Evolutionary conservation across 2,113 vertebrate species (phyloP).

Genomic region (Coryphaenoides rupestris): DNA sequence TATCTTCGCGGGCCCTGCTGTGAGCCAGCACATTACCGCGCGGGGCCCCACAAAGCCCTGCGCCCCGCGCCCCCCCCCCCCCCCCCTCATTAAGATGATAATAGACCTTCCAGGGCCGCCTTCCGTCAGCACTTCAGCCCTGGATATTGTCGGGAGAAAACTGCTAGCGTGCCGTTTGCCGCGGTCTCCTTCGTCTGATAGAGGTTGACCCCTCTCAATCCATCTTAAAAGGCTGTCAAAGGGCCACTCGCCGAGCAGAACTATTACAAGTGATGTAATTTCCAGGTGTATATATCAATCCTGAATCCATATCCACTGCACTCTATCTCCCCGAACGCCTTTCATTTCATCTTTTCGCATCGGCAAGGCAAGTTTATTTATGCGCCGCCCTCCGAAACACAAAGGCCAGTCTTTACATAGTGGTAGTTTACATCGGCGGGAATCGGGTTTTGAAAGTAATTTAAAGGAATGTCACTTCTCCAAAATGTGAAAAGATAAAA

Average conservation of each 20-base stretch:
- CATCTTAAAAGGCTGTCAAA: constrained; percentile 37
- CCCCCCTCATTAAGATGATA: constrained; percentile 50
- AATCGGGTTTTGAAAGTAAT: no score
- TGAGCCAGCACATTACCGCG: constrained; percentile 36
- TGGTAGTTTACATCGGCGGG: no score
- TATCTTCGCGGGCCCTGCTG: constrained; percentile 39
- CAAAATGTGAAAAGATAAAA: no score
- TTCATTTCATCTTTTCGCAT: background rate
- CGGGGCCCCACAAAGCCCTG: constrained; percentile 25
- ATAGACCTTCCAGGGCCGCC: constrained; percentile 26
- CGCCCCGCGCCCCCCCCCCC: constrained; percentile 39
- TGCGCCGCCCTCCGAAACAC: background rate
- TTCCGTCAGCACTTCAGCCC: constrained; percentile 44
- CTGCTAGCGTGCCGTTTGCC: constrained; percentile 22
- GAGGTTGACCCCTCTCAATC: constrained; percentile 32
- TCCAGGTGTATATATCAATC: constrained; percentile 1
- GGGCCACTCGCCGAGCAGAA: constrained; percentile 34
- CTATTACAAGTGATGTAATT: constrained; percentile 37
- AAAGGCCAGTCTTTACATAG: no score
- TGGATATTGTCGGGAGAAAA: constrained; percentile 25
- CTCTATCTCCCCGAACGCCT: background rate
- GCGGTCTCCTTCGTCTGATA: constrained; percentile 23
- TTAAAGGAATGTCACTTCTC: no score
- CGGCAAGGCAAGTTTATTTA: no score
- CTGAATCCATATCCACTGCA: constrained; percentile 21